Evolutionary conservation across 1,140 invertebrate genomes (phyloP).

Genomic region (Hycleus phaleratus): DNA sequence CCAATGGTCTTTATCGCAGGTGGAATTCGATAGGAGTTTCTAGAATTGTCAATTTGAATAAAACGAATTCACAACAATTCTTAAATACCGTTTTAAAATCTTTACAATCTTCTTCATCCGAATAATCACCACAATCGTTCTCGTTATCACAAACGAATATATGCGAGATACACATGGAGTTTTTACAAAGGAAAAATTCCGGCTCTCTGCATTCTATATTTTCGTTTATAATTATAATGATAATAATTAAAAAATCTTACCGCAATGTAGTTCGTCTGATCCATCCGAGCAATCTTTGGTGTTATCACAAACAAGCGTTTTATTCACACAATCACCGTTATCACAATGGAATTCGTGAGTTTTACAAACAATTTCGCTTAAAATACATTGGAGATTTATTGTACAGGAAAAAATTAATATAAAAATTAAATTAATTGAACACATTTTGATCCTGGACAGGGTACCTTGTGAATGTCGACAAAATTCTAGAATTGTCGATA

Average conservation of each 20-base stretch:
- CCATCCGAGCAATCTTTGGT: slow-evolving; percentile 56
- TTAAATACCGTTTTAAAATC: slow-evolving; percentile 33
- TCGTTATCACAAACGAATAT: slow-evolving; percentile 44
- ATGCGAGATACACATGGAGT: slow-evolving; percentile 44
- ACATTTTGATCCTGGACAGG: too few species aligned
- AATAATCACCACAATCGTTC: slow-evolving; percentile 48
- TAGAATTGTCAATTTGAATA: too few species aligned
- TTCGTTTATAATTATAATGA: not conserved
- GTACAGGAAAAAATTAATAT: not conserved
- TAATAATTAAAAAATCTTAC: slow-evolving; percentile 27
- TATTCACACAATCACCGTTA: slow-evolving; percentile 28
- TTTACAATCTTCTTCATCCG: slow-evolving; percentile 45
- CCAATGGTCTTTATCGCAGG: slow-evolving; percentile 32
- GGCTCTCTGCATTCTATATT: slow-evolving; percentile 29
- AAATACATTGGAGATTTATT: not conserved
- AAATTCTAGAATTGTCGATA: too few species aligned
- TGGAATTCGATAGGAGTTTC: slow-evolving; percentile 9
- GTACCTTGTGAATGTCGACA: too few species aligned
- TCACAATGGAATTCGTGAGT: slow-evolving; percentile 23
- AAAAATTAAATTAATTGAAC: too few species aligned
- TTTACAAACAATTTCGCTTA: slow-evolving; percentile 11
- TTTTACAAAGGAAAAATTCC: slow-evolving; percentile 38
- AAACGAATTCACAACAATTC: too few species aligned
- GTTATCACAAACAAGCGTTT: slow-evolving; percentile 60
- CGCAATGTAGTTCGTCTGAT: slow-evolving; percentile 60